Conservation (phyloP, 2,888 invertebrate genomes). For the Caenorhabditis angaria region DNA sequence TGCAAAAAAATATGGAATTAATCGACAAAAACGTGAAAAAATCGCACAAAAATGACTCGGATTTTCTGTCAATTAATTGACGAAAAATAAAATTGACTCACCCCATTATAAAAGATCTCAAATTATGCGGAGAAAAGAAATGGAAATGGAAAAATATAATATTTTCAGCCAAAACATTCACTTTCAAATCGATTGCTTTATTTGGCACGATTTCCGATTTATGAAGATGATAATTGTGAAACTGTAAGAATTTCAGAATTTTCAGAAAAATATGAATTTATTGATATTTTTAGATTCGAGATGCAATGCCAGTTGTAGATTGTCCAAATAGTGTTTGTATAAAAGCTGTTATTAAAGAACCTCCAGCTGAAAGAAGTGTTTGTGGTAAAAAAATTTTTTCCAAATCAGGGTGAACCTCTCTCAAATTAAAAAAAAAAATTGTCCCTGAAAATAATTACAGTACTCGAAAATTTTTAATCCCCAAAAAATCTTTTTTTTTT, state of each 20-base stretch:
- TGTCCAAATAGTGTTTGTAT: constrained; percentile 62
- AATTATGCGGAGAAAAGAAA: too few species aligned
- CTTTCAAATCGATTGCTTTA: background rate
- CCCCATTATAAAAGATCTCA: too few species aligned
- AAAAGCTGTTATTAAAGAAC: constrained; percentile 63
- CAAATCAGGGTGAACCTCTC: background rate
- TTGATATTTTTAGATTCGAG: constrained; percentile 31
- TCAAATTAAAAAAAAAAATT: background rate
- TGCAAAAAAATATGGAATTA: too few species aligned
- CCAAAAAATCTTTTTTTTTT: too few species aligned
- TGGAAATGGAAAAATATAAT: background rate
- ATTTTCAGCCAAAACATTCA: background rate
- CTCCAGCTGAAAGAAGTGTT: constrained; percentile 59
- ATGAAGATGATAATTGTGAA: background rate
- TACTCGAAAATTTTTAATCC: background rate
- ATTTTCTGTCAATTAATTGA: too few species aligned
- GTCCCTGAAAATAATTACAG: background rate
- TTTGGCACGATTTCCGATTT: background rate
- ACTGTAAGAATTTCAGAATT: background rate
- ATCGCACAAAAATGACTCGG: too few species aligned
- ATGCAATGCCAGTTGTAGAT: constrained; percentile 56
- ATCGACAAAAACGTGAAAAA: too few species aligned
- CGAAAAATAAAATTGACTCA: too few species aligned
- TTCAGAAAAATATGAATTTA: background rate
- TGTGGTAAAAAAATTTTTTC: constrained; percentile 49